Evolutionary conservation across 2,797 vertebrate species (phyloP).

Genomic region (Tragopan temminckii): DNA sequence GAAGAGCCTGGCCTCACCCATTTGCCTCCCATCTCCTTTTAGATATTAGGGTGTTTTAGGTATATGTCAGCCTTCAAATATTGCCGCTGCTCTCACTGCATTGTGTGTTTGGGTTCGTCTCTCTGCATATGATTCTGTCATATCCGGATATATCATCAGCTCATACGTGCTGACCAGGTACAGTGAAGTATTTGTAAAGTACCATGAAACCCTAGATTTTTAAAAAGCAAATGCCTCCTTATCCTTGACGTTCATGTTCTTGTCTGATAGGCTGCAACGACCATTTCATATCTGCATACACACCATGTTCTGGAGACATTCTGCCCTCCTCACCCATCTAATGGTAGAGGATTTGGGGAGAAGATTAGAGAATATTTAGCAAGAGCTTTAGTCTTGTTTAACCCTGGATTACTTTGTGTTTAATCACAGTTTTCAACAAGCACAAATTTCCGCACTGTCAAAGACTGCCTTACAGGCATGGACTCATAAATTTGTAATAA

Average conservation of each 20-base stretch:
- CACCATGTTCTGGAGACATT: not conserved
- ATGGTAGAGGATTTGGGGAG: not conserved
- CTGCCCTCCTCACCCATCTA: not conserved
- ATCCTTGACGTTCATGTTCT: rapidly evolving
- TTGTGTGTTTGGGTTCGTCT: not conserved
- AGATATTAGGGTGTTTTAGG: too few relatives aligned
- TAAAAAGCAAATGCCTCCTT: not conserved
- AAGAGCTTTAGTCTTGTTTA: not conserved
- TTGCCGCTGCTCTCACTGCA: not conserved
- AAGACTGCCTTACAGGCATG: not conserved
- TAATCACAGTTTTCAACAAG: not conserved
- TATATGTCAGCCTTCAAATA: not conserved
- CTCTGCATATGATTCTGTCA: not conserved
- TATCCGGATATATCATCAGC: not conserved
- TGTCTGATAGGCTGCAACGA: not conserved
- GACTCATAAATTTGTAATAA: not conserved
- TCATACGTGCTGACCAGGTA: not conserved
- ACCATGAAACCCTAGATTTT: not conserved
- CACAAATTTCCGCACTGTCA: not conserved
- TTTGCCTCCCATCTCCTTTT: too few relatives aligned
- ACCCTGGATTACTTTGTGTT: not conserved
- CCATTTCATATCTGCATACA: not conserved
- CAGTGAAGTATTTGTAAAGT: not conserved
- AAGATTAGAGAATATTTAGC: not conserved
- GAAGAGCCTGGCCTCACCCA: too few relatives aligned